A percentile compares a stretch with the other conserved stretches of the same genome.
phyloP scores from a whole-genome alignment of 2,888 invertebrate genomes.

The Priocnemis perturbator region DNA sequence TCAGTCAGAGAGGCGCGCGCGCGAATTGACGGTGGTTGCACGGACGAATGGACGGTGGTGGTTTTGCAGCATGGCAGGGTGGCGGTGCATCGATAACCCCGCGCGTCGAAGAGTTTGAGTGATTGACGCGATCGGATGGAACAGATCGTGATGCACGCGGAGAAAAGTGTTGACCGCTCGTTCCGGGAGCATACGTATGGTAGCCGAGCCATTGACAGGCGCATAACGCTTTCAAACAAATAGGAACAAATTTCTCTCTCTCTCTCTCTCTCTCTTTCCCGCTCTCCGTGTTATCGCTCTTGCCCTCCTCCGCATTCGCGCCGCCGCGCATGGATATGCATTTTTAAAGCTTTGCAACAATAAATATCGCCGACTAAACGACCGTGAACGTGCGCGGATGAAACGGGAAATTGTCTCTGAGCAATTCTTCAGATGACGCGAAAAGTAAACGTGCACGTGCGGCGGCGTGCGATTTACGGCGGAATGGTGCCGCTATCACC shows the following conservation, averaged over 20 bases:
- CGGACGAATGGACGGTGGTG: constrained; percentile 27
- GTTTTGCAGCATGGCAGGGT: constrained; percentile 35
- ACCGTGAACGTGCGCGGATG: constrained; percentile 32
- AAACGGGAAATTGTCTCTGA: not conserved
- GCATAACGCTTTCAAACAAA: constrained; percentile 62
- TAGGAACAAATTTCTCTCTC: constrained; percentile 58
- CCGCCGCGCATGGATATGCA: constrained; percentile 41
- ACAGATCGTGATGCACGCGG: constrained; percentile 59
- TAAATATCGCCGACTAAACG: constrained; percentile 49
- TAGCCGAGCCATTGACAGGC: constrained; percentile 58
- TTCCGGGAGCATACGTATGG: constrained; percentile 56
- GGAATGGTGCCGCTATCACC: too few species aligned
- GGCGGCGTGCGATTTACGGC: too few species aligned
- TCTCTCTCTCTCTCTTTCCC: constrained; percentile 29
- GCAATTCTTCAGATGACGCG: too few species aligned
- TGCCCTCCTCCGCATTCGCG: constrained; percentile 23
- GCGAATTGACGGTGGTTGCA: constrained; percentile 35
- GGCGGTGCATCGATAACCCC: constrained; percentile 57
- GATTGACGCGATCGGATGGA: constrained; percentile 65
- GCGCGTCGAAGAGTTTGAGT: constrained; percentile 63
- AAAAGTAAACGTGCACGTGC: too few species aligned
- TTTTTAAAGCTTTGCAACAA: constrained; percentile 53
- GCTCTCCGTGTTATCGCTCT: constrained; percentile 18
- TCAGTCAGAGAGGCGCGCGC: constrained; percentile 40
- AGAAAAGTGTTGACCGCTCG: constrained; percentile 63